phyloP scores from a whole-genome alignment of 2,888 invertebrate species.

The Hirtodrosophila confusa region DNA sequence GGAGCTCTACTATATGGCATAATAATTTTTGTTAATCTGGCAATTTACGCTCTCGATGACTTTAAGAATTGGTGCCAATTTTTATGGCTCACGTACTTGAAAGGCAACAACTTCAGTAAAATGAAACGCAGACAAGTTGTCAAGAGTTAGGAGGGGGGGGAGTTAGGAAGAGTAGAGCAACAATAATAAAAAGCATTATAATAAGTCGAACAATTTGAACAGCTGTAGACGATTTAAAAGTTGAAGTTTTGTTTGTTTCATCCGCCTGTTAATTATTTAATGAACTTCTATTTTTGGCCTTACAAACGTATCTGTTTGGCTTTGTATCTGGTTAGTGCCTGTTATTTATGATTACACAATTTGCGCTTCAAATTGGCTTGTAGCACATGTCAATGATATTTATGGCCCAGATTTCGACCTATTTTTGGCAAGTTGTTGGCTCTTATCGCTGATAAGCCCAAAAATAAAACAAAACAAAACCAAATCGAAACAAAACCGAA shows the following conservation, averaged over 20 bases:
- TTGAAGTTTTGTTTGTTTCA: constrained; percentile 14
- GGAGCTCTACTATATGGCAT: constrained; percentile 6
- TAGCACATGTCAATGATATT: constrained; percentile 42
- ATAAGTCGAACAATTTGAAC: constrained; percentile 42
- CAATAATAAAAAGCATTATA: no score
- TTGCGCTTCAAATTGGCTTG: constrained; percentile 10
- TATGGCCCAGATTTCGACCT: constrained; percentile 46
- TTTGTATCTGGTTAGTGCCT: constrained; percentile 11
- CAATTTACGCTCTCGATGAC: constrained; percentile 40
- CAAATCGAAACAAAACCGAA: not conserved
- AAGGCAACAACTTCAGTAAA: constrained; percentile 16
- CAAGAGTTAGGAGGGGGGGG: no score
- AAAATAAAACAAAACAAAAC: not conserved
- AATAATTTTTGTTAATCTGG: constrained; percentile 62
- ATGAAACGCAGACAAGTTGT: no score
- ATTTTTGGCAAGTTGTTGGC: constrained; percentile 39
- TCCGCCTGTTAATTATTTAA: constrained; percentile 51
- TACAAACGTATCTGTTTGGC: constrained; percentile 50
- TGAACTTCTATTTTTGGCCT: constrained; percentile 62
- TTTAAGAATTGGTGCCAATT: constrained; percentile 66
- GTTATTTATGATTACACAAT: constrained; percentile 52
- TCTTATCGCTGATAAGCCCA: constrained; percentile 43
- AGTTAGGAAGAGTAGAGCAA: no score
- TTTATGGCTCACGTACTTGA: constrained; percentile 44
- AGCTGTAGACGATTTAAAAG: constrained; percentile 40